A percentile compares a stretch with the other conserved stretches of the same genome.
Evolutionary conservation across 2,113 vertebrate species (phyloP).

Genomic region (Rhegmatorhina hoffmannsi): DNA sequence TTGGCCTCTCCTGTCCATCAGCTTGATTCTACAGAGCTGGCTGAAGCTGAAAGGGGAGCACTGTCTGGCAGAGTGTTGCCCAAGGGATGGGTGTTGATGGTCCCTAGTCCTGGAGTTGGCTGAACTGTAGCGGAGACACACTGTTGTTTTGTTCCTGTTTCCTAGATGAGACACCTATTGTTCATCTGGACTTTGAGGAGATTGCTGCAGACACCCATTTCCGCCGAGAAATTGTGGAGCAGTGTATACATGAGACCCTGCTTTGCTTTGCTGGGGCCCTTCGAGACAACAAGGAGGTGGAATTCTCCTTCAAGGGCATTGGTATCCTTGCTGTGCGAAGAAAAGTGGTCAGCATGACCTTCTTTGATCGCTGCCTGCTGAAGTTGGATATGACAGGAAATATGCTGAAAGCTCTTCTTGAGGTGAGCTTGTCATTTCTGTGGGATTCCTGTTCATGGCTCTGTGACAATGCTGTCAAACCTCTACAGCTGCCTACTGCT

Average conservation of each 20-base stretch:
- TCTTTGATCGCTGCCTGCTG: background rate
- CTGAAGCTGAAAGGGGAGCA: background rate
- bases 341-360: background rate
- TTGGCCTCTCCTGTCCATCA: background rate
- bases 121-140: background rate
- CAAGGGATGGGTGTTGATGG: accelerated
- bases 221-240: background rate
- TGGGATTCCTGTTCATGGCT: background rate
- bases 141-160: background rate
- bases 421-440: background rate
- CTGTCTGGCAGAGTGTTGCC: background rate
- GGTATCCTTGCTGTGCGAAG: background rate
- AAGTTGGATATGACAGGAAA: background rate
- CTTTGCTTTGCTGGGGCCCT: background rate
- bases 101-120: no score
- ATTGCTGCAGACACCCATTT: background rate
- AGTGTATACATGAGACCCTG: background rate
- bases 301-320: background rate
- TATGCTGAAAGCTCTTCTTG: background rate
- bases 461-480: background rate
- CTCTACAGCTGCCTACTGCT: background rate
- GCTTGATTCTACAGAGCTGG: background rate
- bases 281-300: background rate
- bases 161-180: background rate
- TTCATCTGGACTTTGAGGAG: background rate